Conservation (phyloP, 2,797 vertebrate genomes). For the Propithecus deckenii region DNA sequence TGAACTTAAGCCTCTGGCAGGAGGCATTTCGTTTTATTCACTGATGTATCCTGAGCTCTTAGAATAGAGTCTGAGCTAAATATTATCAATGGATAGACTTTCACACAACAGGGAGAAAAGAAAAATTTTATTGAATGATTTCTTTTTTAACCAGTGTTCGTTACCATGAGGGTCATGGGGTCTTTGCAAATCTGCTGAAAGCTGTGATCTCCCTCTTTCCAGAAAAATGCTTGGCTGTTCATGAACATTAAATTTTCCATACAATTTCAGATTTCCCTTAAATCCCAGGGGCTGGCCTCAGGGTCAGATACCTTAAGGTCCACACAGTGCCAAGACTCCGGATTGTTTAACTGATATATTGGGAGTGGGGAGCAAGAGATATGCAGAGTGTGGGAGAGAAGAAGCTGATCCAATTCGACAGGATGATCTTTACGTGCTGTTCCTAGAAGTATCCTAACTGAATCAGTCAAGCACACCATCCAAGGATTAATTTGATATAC, state of each 20-base stretch:
- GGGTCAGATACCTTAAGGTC: not conserved
- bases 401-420: not conserved
- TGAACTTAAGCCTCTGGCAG: not conserved
- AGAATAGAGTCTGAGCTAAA: not conserved
- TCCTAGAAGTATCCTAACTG: not conserved
- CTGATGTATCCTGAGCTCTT: not conserved
- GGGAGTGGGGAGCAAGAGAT: too few species aligned
- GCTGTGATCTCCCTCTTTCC: not conserved
- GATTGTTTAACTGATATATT: not conserved
- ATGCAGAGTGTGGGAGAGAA: not conserved
- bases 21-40: not conserved
- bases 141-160: not conserved
- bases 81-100: not conserved
- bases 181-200: constrained; percentile 6
- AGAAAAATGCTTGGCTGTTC: not conserved
- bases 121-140: not conserved
- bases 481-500: constrained; percentile 58
- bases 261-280: not conserved
- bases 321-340: not conserved
- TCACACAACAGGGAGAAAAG: not conserved
- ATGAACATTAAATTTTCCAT: not conserved
- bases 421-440: not conserved
- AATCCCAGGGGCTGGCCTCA: not conserved
- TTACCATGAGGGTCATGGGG: not conserved
- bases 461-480: constrained; percentile 28